Conservation (phyloP, 2,797 vertebrate genomes). For the Momotus momota region DNA sequence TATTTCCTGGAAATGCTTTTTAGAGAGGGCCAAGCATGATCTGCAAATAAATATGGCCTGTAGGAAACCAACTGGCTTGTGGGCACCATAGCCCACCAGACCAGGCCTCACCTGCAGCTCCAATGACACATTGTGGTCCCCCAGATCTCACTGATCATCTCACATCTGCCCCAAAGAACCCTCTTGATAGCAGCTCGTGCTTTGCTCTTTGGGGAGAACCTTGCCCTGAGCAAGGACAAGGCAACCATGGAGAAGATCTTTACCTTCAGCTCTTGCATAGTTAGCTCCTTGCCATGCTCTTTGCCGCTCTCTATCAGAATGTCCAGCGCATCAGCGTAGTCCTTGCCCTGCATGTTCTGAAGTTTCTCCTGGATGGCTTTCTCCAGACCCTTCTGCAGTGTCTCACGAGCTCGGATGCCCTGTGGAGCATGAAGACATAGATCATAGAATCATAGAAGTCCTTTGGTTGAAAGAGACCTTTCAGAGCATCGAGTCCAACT, state of each 20-base stretch:
- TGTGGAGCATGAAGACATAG: constrained; percentile 27
- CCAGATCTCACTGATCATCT: not conserved
- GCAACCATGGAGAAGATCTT: rapidly evolving
- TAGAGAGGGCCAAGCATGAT: not conserved
- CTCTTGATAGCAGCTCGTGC: rapidly evolving
- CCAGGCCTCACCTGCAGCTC: not conserved
- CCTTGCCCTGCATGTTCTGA: constrained; percentile 90
- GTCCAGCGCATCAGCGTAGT: constrained; percentile 93
- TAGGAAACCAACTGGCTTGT: not conserved
- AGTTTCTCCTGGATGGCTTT: constrained; percentile 96
- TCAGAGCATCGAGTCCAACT: not conserved
- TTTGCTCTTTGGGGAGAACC: not conserved
- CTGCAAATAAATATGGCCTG: rapidly evolving
- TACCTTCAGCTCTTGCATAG: constrained; percentile 99
- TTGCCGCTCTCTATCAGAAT: constrained; percentile 95
- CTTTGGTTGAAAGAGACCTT: not conserved
- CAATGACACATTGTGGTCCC: rapidly evolving
- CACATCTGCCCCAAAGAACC: not conserved
- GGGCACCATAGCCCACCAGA: not conserved
- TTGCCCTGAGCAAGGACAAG: not conserved
- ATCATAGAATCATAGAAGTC: not conserved
- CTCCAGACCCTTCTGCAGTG: constrained; percentile 91
- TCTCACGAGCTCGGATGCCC: constrained; percentile 95
- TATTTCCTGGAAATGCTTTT: not conserved
- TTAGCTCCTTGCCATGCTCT: constrained; percentile 93